A percentile compares a stretch with the other conserved stretches of the same genome.
phyloP scores from a whole-genome alignment of 2,888 invertebrate genomes.

The Temnothorax rugatulus region DNA sequence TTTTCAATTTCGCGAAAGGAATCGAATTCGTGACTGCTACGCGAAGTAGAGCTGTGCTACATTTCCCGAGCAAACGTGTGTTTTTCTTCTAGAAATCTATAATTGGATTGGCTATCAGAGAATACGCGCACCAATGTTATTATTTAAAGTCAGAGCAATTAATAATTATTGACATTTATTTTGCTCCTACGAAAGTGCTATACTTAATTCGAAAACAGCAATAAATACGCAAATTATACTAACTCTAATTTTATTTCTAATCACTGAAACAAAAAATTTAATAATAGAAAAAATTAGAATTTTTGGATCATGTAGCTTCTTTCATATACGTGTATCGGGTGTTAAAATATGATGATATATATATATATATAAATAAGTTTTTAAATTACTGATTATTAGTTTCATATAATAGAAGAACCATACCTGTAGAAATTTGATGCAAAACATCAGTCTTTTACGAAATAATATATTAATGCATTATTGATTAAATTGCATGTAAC shows the following conservation, averaged over 20 bases:
- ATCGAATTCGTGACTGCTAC: conserved; percentile 54
- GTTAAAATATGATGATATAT: background rate
- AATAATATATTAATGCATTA: conserved; percentile 19
- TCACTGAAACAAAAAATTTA: background rate
- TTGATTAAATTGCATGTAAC: conserved; percentile 18
- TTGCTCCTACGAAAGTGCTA: background rate
- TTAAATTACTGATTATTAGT: background rate
- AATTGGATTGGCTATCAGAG: conserved; percentile 5
- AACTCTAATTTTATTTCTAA: background rate
- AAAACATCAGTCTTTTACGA: conserved; percentile 4
- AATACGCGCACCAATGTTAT: background rate
- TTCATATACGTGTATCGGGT: background rate
- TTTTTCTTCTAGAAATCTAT: conserved; percentile 39
- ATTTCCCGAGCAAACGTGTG: conserved; percentile 27
- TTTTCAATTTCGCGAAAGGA: conserved; percentile 59
- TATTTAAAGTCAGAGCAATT: background rate
- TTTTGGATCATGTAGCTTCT: background rate
- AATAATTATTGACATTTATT: background rate
- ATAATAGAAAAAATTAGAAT: background rate
- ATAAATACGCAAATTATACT: conserved; percentile 1
- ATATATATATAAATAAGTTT: background rate
- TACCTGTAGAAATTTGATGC: background rate
- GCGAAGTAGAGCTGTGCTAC: conserved; percentile 35
- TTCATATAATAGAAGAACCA: background rate
- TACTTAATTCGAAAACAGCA: background rate